A percentile compares a stretch with the other conserved stretches of the same genome.
phyloP scores from a whole-genome alignment of 2,797 vertebrate species.

The Rhinoraja longicauda region DNA sequence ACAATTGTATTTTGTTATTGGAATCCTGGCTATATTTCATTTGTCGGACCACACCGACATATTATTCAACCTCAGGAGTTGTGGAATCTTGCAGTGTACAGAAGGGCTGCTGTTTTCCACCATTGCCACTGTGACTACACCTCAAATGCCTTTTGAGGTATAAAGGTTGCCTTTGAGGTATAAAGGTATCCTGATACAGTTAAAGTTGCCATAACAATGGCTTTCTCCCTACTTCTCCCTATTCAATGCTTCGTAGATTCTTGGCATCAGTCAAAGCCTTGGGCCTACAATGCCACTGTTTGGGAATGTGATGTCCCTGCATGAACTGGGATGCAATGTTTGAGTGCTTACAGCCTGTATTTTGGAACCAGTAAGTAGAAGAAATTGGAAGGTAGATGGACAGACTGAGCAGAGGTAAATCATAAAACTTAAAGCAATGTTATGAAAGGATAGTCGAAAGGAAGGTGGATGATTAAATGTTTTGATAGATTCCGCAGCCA shows the following conservation, averaged over 20 bases:
- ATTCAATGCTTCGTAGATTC: not conserved
- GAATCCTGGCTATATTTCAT: not conserved
- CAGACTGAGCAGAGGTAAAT: not conserved
- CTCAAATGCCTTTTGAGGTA: not conserved
- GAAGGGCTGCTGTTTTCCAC: not conserved
- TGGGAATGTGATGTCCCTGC: not conserved
- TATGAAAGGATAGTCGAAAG: not conserved
- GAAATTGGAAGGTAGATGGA: not conserved
- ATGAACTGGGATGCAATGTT: not conserved
- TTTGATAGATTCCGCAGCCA: conserved; percentile 8
- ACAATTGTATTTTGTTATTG: too few relatives aligned
- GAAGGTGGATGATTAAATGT: conserved; percentile 12
- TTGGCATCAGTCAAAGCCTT: too few relatives aligned
- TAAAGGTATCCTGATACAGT: not conserved
- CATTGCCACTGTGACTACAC: not conserved
- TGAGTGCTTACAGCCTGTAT: not conserved
- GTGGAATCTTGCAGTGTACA: not conserved
- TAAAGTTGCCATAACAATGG: not conserved
- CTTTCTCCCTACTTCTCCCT: not conserved
- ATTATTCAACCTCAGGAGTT: not conserved
- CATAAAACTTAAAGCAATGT: conserved; percentile 20
- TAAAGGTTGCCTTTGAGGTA: not conserved
- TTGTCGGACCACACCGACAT: not conserved
- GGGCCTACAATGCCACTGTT: not conserved
- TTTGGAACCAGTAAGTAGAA: not conserved